Percentiles rank a stretch among this genome's conserved stretches.
Evolutionary conservation across 2,888 invertebrate genomes (phyloP).

Genomic region (Apodemia zela): DNA sequence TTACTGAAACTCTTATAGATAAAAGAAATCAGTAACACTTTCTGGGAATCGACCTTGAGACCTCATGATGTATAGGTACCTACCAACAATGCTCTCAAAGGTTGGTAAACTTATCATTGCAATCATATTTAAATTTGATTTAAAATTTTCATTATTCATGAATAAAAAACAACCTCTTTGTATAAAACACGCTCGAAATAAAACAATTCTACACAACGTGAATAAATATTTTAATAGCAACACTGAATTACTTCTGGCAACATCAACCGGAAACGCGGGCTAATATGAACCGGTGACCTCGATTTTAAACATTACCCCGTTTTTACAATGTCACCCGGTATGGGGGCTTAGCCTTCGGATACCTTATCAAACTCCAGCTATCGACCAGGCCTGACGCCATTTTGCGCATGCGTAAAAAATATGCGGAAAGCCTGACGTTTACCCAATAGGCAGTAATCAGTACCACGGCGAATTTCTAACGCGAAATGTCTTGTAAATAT

Average conservation of each 20-base stretch:
- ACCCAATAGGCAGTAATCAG: conserved; percentile 40
- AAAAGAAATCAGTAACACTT: too few species aligned
- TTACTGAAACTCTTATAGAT: too few species aligned
- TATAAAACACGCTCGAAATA: neutral
- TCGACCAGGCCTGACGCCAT: conserved; percentile 51
- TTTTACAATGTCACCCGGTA: conserved; percentile 60
- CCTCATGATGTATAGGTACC: too few species aligned
- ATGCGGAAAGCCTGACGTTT: conserved; percentile 72
- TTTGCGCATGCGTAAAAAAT: conserved; percentile 57
- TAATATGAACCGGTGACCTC: conserved; percentile 64
- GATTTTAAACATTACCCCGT: conserved; percentile 63
- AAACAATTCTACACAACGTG: neutral
- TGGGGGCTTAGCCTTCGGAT: conserved; percentile 62
- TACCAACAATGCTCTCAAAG: too few species aligned
- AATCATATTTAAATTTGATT: too few species aligned
- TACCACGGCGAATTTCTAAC: conserved; percentile 46
- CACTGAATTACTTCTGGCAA: conserved; percentile 35
- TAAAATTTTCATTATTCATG: too few species aligned
- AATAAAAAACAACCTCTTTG: neutral
- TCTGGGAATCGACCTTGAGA: too few species aligned
- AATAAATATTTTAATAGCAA: conserved; percentile 34
- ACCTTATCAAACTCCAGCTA: conserved; percentile 56
- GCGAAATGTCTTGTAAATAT: conserved; percentile 55
- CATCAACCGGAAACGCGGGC: conserved; percentile 58
- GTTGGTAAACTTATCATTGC: too few species aligned